phyloP scores from a whole-genome alignment of 2,888 invertebrate species.

The Nemotelus pantherinus region DNA sequence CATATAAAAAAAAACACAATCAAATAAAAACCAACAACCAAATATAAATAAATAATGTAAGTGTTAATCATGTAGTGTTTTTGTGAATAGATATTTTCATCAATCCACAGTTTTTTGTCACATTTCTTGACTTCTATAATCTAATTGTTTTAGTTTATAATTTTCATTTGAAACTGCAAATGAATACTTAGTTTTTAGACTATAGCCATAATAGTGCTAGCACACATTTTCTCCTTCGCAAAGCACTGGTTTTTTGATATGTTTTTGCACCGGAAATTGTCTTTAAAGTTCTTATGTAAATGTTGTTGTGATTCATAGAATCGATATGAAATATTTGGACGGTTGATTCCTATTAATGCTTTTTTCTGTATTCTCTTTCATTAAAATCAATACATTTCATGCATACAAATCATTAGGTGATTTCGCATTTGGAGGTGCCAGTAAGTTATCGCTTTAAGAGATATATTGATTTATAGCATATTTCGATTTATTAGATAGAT shows the following conservation, averaged over 20 bases:
- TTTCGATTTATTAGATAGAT: too few relatives aligned
- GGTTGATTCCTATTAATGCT: constrained; percentile 1
- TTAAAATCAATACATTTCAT: constrained; percentile 21
- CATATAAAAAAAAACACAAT: constrained; percentile 24
- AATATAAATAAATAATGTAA: constrained; percentile 34
- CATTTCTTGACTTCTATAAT: too few relatives aligned
- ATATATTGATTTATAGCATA: not conserved
- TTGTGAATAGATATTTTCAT: constrained; percentile 19
- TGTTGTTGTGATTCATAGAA: not conserved
- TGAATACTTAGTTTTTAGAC: not conserved
- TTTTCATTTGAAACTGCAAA: not conserved
- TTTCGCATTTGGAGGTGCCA: constrained; percentile 78
- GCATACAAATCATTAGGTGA: constrained; percentile 68
- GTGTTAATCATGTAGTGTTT: constrained; percentile 35
- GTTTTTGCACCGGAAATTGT: not conserved
- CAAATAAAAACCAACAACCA: constrained; percentile 24
- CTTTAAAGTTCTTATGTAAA: not conserved
- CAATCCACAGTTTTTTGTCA: not conserved
- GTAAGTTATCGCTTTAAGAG: constrained; percentile 66
- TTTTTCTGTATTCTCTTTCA: constrained; percentile 28
- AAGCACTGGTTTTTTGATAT: not conserved
- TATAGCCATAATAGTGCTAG: not conserved
- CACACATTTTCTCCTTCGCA: too few relatives aligned
- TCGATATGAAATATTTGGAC: too few relatives aligned
- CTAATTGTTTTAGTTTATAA: not conserved